phyloP scores from a whole-genome alignment of 2,888 invertebrate genomes.

The Onthophagus sagittarius region DNA sequence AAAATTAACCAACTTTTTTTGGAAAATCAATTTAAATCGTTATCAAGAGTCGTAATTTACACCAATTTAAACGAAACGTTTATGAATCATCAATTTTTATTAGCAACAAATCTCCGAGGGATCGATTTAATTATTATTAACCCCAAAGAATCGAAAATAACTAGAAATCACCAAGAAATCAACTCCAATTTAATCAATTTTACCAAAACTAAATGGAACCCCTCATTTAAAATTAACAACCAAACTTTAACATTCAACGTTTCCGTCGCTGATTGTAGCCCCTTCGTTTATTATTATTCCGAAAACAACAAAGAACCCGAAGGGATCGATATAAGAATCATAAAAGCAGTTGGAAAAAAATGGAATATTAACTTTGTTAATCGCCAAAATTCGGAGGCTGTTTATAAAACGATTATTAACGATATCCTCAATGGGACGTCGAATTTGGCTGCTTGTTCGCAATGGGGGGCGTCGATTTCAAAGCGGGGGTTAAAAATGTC shows the following conservation, averaged over 20 bases:
- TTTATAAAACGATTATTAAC: neutral
- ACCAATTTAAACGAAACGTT: constrained; percentile 1
- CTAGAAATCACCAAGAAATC: neutral
- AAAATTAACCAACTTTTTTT: constrained; percentile 5
- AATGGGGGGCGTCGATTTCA: constrained; percentile 14
- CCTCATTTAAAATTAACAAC: constrained; percentile 2
- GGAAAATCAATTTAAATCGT: constrained; percentile 5
- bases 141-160: neutral
- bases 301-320: neutral
- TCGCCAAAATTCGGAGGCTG: neutral
- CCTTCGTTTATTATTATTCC: constrained; percentile 1
- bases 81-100: constrained; percentile 4
- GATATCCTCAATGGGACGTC: constrained; percentile 15
- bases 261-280: constrained; percentile 15
- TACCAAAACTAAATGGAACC: constrained; percentile 5
- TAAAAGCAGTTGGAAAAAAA: constrained; percentile 9
- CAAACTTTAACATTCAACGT: constrained; percentile 14
- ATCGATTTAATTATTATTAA: constrained; percentile 6
- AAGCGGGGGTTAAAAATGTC: constrained; percentile 10
- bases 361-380: constrained; percentile 14
- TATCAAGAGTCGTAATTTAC: constrained; percentile 14
- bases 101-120: constrained; percentile 11
- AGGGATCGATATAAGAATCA: constrained; percentile 18
- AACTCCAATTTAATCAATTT: constrained; percentile 6
- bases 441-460: constrained; percentile 18